phyloP scores from a whole-genome alignment of 2,888 invertebrate genomes.

The Tenthredo livida region DNA sequence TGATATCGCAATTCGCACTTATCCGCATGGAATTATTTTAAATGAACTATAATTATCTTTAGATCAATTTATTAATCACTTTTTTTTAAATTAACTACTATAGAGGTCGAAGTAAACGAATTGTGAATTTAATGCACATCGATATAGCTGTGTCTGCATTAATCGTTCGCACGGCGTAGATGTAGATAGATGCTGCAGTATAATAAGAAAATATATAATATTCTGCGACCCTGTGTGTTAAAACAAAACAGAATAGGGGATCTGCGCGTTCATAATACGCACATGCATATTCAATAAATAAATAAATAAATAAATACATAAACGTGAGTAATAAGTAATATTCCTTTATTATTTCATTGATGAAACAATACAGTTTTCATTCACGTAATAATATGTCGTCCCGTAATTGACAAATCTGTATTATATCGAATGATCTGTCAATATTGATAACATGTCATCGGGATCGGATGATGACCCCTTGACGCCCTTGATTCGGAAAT shows the following conservation, averaged over 20 bases:
- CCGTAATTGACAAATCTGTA: background rate
- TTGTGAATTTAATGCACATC: background rate
- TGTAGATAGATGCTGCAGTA: background rate
- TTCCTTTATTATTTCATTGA: background rate
- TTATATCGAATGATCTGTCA: background rate
- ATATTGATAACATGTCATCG: background rate
- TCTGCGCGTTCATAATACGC: slow-evolving; percentile 5
- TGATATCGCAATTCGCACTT: background rate
- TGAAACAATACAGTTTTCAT: background rate
- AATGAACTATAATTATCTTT: background rate
- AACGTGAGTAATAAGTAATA: background rate
- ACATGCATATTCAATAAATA: background rate
- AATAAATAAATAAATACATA: background rate
- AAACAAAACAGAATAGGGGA: background rate
- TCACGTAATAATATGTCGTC: background rate
- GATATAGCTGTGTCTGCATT: background rate
- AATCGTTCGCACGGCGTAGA: background rate
- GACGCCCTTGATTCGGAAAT: background rate
- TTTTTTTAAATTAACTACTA: background rate
- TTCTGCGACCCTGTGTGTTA: background rate
- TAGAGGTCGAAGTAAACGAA: background rate
- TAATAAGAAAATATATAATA: background rate
- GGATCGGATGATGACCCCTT: background rate
- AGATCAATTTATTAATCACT: background rate
- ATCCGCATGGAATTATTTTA: background rate